Base-by-base conservation (phyloP, 2,113 vertebrate genomes). In the Platysteira castanea region DNA sequence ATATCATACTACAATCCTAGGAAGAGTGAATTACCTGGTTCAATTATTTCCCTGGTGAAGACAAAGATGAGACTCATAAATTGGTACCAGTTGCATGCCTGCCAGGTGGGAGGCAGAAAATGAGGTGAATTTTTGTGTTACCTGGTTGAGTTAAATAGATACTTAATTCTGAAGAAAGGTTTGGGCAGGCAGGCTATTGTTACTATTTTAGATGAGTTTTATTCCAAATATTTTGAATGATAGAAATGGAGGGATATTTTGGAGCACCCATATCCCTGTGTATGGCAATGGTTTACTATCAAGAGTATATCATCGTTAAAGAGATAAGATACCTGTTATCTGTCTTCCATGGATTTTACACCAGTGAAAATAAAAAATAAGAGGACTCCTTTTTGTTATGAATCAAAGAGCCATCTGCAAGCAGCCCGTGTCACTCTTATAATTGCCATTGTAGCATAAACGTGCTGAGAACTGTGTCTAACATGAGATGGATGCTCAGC, bases 401-500 rank as follows among this genome's bases (percentile, higher is more conserved):
- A 95, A 95, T 94, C 81, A 53, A 84, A 76, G 89, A 93, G 75
- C 47, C 89, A 75, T 87, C 57, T 41, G 86, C 77, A 96, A 88
- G 83, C 86, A 92, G 76, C 54, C 86, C 84, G 1, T 33, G 65
- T 65, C 95, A 42, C 87, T 89, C 84, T 74, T 59, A 59, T 69
- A 82, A 93, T 91, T 95, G 89, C 73, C 13, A 14, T n/a, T 46
- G 31, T 87, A 81, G 92, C 73, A 56, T 71, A 73, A 94, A 90
- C 24, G 19, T 84, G 60, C 93, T 85, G 46, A 83, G 85, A 95
- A n/a, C 73, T 89, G 80, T 74, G 27, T 83, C 46, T 78, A 90
- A 91, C 3, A 6, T 31, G 95, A 97, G 95, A 97, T 78, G 91
- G 97, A 94, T 85, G 70, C 73, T 71, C 80, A 70, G 89, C 63